Evolutionary conservation across 2,888 invertebrate species (phyloP).

Genomic region (Dasypogon diadema): DNA sequence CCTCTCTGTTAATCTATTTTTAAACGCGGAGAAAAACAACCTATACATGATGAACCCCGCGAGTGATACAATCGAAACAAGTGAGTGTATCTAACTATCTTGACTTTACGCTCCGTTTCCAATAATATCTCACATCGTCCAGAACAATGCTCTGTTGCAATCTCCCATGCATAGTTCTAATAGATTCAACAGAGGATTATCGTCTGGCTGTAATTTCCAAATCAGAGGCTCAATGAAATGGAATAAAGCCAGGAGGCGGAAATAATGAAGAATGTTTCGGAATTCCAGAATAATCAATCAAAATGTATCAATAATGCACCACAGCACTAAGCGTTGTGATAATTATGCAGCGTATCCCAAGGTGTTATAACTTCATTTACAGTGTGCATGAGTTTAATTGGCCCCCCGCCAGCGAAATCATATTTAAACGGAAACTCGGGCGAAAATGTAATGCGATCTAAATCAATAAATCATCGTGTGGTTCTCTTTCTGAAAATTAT

Average conservation of each 20-base stretch:
- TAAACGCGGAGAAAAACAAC: slow-evolving; percentile 15
- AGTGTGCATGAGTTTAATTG: not conserved
- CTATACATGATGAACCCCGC: slow-evolving; percentile 5
- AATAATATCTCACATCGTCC: slow-evolving; percentile 22
- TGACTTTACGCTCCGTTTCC: not conserved
- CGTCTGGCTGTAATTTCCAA: too few relatives aligned
- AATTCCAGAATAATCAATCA: not conserved
- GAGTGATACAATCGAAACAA: slow-evolving; percentile 26
- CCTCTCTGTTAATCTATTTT: slow-evolving; percentile 7
- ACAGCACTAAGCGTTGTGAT: not conserved
- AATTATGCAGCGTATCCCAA: not conserved
- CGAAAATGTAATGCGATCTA: slow-evolving; percentile 22
- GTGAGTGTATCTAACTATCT: slow-evolving; percentile 15
- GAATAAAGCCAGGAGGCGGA: too few relatives aligned
- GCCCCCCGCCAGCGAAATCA: slow-evolving; percentile 14
- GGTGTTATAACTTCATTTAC: slow-evolving; percentile 6
- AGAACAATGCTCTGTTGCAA: not conserved
- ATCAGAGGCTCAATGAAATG: too few relatives aligned
- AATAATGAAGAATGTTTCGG: too few relatives aligned
- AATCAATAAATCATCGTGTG: slow-evolving; percentile 21
- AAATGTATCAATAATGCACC: not conserved
- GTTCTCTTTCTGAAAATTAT: slow-evolving; percentile 7
- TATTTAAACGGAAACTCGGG: slow-evolving; percentile 1
- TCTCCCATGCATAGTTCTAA: not conserved
- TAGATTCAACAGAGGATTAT: too few relatives aligned